These are phyloP conservation scores for Anaspis maculata DNA, from an alignment of 2,888 invertebrate genomes.

Conservation along the genomic window DNA sequence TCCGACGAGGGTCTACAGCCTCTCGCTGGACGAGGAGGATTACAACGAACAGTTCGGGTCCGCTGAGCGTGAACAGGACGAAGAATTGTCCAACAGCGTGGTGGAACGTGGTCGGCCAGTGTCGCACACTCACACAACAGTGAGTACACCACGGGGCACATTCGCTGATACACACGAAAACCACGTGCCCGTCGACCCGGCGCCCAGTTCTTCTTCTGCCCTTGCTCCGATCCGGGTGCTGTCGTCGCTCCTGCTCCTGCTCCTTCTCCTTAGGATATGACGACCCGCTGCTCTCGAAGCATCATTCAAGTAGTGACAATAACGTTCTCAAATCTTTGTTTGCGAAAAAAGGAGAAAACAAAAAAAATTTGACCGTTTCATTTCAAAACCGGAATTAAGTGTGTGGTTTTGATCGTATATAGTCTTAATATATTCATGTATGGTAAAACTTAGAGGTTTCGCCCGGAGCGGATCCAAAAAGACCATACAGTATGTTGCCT, in stretches of 20 bases:
- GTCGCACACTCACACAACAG: slow-evolving; percentile 16
- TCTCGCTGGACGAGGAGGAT: slow-evolving; percentile 44
- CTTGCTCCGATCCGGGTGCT: slow-evolving; percentile 11
- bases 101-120: slow-evolving; percentile 22
- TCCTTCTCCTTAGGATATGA: slow-evolving; percentile 28
- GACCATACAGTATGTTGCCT: slow-evolving; percentile 36
- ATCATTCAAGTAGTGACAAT: slow-evolving; percentile 37
- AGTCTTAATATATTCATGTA: slow-evolving; percentile 18
- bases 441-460: slow-evolving; percentile 12
- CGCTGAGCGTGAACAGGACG: slow-evolving; percentile 63
- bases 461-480: slow-evolving; percentile 7
- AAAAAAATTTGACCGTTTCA: slow-evolving; percentile 11
- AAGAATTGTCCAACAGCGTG: slow-evolving; percentile 42
- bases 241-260: slow-evolving; percentile 17
- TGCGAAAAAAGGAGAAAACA: no score
- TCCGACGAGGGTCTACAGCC: slow-evolving; percentile 51
- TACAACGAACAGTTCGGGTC: slow-evolving; percentile 64
- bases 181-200: slow-evolving; percentile 27
- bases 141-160: slow-evolving; percentile 15
- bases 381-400: slow-evolving; percentile 11
- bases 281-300: slow-evolving; percentile 20
- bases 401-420: slow-evolving; percentile 18
- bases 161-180: slow-evolving; percentile 23
- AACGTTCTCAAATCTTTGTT: slow-evolving; percentile 19
- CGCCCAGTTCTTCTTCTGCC: slow-evolving; percentile 19